Evolutionary conservation across 2,113 vertebrate genomes (phyloP).

Genomic region (Setophaga kirtlandii): DNA sequence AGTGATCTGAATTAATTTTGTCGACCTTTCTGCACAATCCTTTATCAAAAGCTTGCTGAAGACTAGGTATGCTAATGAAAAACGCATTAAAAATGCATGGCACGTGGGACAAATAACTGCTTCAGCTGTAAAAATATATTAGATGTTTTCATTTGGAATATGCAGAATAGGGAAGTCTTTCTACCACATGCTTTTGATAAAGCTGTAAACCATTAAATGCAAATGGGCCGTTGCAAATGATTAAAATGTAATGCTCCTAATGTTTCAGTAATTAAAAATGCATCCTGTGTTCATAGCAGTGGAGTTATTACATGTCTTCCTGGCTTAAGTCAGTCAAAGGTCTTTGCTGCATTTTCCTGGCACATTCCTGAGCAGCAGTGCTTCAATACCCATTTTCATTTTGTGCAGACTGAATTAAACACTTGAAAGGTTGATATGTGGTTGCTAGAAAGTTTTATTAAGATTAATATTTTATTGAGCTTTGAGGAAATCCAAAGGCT

Average conservation of each 20-base stretch:
- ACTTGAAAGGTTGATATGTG: background rate
- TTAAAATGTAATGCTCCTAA: constrained; percentile 32
- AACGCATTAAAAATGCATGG: background rate
- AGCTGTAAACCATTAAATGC: constrained; percentile 5
- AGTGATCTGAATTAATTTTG: constrained; percentile 14
- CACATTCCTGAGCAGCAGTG: background rate
- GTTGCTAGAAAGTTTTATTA: background rate
- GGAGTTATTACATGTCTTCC: background rate
- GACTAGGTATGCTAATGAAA: background rate
- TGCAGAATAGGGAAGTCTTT: background rate
- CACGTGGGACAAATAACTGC: background rate
- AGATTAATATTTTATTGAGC: constrained; percentile 14
- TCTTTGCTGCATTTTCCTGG: background rate
- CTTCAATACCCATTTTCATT: background rate
- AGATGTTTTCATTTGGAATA: background rate
- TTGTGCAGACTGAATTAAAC: background rate
- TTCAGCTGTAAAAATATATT: constrained; percentile 15
- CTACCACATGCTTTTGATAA: background rate
- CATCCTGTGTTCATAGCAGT: background rate
- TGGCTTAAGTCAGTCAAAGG: constrained; percentile 10
- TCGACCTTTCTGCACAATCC: background rate
- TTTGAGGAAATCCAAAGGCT: background rate
- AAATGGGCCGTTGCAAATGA: background rate
- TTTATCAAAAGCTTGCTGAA: constrained; percentile 14
- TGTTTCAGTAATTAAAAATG: constrained; percentile 45